Evolutionary conservation across 2,888 invertebrate species (phyloP).

Genomic region (Unio delphinus): DNA sequence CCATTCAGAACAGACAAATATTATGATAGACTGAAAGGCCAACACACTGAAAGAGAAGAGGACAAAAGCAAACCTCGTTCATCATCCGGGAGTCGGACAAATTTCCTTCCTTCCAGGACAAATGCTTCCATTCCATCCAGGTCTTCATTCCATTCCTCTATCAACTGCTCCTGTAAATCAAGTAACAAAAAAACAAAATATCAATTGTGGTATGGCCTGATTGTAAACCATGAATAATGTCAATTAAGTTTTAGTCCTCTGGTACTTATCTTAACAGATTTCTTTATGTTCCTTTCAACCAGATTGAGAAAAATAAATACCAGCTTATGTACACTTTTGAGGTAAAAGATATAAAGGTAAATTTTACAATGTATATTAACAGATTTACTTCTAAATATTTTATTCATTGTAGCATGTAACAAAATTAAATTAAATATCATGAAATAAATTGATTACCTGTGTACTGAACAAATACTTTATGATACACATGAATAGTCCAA

Average conservation of each 20-base stretch:
- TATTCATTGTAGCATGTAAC: background rate
- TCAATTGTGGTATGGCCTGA: no score
- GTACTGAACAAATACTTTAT: no score
- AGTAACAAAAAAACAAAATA: background rate
- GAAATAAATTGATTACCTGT: no score
- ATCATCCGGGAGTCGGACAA: slow-evolving; percentile 95
- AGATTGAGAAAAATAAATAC: no score
- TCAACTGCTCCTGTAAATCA: slow-evolving; percentile 78
- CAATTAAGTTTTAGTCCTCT: no score
- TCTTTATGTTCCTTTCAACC: no score
- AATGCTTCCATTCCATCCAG: slow-evolving; percentile 98
- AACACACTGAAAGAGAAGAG: background rate
- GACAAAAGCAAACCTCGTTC: slow-evolving; percentile 80
- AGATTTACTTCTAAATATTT: background rate
- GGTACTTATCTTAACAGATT: no score
- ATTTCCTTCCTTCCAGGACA: slow-evolving; percentile 96
- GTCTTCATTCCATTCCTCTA: slow-evolving; percentile 98
- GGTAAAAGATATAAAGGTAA: no score
- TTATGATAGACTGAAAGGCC: background rate
- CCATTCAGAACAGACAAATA: background rate
- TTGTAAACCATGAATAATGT: no score
- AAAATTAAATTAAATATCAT: no score
- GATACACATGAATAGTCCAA: no score
- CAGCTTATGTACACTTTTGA: no score
- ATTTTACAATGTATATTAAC: background rate